These are phyloP conservation scores for Xanthia icteritia DNA, from an alignment of 2,888 invertebrate genomes.

Conservation along the genomic window DNA sequence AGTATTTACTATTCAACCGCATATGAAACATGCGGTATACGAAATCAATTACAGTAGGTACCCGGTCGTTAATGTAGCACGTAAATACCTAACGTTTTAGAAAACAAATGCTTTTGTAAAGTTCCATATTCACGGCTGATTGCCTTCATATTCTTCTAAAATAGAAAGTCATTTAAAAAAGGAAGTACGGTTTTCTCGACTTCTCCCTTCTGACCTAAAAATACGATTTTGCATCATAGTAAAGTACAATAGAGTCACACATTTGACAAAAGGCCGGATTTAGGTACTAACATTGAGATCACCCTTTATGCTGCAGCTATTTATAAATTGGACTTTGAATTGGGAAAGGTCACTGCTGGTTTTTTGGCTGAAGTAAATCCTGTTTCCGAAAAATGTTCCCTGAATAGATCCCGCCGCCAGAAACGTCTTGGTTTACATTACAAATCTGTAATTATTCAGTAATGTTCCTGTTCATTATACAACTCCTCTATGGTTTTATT, in stretches of 20 bases:
- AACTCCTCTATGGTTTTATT: not conserved
- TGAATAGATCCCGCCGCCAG: not conserved
- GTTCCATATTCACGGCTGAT: not conserved
- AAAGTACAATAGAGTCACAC: not conserved
- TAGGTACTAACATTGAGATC: not conserved
- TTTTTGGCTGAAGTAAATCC: not conserved
- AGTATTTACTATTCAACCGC: conserved; percentile 38
- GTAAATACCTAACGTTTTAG: not conserved
- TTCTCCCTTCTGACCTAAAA: not conserved
- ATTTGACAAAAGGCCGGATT: not conserved
- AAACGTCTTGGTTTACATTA: conserved; percentile 18
- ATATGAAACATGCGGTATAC: conserved; percentile 18
- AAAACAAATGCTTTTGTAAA: not conserved
- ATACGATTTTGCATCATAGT: conserved; percentile 6
- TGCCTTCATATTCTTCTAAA: no score
- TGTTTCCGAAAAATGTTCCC: conserved; percentile 15
- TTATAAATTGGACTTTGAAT: conserved; percentile 26
- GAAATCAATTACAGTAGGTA: conserved; percentile 23
- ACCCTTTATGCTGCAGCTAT: not conserved
- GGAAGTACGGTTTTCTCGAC: no score
- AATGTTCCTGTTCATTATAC: not conserved
- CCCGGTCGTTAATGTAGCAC: not conserved
- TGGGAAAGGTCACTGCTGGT: conserved; percentile 11
- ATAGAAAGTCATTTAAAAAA: not conserved
- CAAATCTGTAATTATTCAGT: conserved; percentile 6